Evolutionary conservation across 2,113 vertebrate genomes (phyloP).

Genomic region (Okapia johnstoni): DNA sequence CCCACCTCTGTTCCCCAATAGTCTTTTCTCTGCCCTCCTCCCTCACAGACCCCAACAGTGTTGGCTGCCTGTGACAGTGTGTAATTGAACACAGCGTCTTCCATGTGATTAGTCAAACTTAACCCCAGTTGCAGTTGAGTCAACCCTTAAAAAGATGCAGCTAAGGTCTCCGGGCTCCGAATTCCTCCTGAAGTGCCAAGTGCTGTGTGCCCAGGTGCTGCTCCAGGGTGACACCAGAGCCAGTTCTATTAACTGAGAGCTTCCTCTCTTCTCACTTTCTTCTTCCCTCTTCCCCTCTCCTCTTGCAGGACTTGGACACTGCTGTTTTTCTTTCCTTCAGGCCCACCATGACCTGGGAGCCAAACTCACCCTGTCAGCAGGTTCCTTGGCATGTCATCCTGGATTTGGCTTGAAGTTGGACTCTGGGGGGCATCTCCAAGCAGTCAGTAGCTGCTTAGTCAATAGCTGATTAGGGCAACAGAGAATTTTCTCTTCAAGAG

Average conservation of each 20-base stretch:
- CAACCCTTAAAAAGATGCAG: conserved; percentile 72
- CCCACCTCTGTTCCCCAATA: conserved; percentile 54
- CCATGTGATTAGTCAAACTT: conserved; percentile 76
- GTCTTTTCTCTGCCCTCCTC: conserved; percentile 33
- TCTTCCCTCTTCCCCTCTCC: background rate
- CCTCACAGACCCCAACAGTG: conserved; percentile 56
- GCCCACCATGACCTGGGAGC: background rate
- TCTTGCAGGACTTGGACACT: background rate
- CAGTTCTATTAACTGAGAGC: background rate
- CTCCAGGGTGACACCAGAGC: conserved; percentile 13
- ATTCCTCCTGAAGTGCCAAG: conserved; percentile 55
- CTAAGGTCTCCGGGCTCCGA: conserved; percentile 67
- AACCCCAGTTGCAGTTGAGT: conserved; percentile 72
- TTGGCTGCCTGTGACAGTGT: conserved; percentile 70
- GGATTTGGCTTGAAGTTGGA: conserved; percentile 27
- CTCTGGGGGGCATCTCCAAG: background rate
- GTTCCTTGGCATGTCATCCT: background rate
- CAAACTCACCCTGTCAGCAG: background rate
- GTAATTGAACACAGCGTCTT: conserved; percentile 77
- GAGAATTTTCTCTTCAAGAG: conserved; percentile 51
- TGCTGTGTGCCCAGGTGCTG: conserved; percentile 69
- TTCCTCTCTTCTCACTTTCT: background rate
- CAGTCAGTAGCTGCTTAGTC: conserved; percentile 18
- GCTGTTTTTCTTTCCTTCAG: conserved; percentile 15
- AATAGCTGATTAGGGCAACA: conserved; percentile 10